Evolutionary conservation across 2,888 invertebrate genomes (phyloP), one percentile per base, ranked within the genome.

Genomic region (Thysanoteuthis rhombus): DNA sequence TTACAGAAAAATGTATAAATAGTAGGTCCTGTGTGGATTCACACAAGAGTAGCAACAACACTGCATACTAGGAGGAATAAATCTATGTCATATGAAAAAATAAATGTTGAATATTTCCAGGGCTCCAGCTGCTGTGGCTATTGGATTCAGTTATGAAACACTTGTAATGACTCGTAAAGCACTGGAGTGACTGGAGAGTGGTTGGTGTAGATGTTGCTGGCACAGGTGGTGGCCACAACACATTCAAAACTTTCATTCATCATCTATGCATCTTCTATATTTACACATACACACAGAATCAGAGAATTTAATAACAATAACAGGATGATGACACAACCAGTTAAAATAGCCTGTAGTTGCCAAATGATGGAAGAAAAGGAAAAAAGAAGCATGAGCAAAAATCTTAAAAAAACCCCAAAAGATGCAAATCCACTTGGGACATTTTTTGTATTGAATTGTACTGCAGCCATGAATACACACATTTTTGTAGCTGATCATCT

Each of bases 51-150:
- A 92, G 92, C 92, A 92, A 92, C 92, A 92, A 92, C 92, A 92
- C 92, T 92, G 92, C 92, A 92, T 92, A 42, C 92, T 92, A 92
- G 40, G n/a, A 45, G 92, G 92, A 92, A 45, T 92, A 32, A 92
- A 92, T 92, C 92, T 92, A 75, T 75, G 75, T 92, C 45, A 45
- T 91, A 42, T 92, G 92, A 92, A 92, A 92, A 92, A 92, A 92
- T 92, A 92, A 92, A 92, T 92, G 45, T n/a, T 92, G 92, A 92
- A 92, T 92, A 45, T 92, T 92, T 92, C 92, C 92, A 45, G 92
- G 32, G 42, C 92, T 45, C 45, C 42, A 92, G 92, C 42, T 92
- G 92, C 45, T 92, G 25, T 40, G 42, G 90, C 42, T 90, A 40
- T 92, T 92, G 92, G 19, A 92, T 92, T 92, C 45, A 2, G 92